phyloP scores from a whole-genome alignment of 2,888 invertebrate species.

The Hirtodrosophila duncani region DNA sequence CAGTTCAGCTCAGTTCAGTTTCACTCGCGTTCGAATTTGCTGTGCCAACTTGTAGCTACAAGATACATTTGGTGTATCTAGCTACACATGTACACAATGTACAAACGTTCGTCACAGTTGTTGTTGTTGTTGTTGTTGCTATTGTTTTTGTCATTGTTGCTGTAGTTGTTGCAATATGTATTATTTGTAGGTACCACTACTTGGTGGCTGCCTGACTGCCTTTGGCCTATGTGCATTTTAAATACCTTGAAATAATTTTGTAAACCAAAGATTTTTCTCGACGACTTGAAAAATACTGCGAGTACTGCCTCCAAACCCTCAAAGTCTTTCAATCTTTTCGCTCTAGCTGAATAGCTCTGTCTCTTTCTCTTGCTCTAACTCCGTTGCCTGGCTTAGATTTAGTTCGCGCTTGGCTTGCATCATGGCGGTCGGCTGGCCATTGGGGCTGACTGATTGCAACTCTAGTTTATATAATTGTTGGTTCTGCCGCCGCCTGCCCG shows the following conservation, averaged over 20 bases:
- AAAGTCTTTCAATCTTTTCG: too few species aligned
- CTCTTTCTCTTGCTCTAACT: not conserved
- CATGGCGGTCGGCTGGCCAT: conserved; percentile 32
- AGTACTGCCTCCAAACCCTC: not conserved
- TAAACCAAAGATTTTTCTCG: conserved; percentile 53
- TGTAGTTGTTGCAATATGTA: conserved; percentile 1
- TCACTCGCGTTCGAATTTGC: conserved; percentile 47
- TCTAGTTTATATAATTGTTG: conserved; percentile 65
- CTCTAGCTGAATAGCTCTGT: not conserved
- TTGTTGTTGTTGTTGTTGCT: conserved; percentile 5
- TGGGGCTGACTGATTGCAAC: conserved; percentile 44
- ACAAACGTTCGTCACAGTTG: not conserved
- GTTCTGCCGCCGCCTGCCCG: conserved; percentile 42
- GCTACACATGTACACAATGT: conserved; percentile 10
- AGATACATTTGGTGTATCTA: conserved; percentile 53
- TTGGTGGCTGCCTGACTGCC: conserved; percentile 35
- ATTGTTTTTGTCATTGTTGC: conserved; percentile 7
- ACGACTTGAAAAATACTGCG: conserved; percentile 7
- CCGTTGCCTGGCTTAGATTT: conserved; percentile 7
- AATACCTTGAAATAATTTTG: conserved; percentile 63
- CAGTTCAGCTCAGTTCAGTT: conserved; percentile 47
- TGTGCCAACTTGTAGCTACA: conserved; percentile 63
- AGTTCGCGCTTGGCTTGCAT: conserved; percentile 21
- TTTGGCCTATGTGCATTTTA: conserved; percentile 56
- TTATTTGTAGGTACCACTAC: conserved; percentile 35